Conservation (phyloP, 2,888 invertebrate species). For the Macropis europaea region DNA sequence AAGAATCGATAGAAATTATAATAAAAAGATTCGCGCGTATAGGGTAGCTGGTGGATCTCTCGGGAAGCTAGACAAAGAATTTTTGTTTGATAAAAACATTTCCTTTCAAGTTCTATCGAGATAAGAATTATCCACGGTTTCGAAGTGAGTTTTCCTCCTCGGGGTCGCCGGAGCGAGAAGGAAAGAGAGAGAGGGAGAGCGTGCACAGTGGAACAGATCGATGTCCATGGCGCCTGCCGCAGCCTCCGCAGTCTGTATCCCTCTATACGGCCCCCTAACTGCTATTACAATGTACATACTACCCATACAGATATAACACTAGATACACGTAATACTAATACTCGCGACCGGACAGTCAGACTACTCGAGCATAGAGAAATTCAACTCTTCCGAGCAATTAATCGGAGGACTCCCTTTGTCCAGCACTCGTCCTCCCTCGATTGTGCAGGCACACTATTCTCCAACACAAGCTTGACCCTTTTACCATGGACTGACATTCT, state of each 20-base stretch:
- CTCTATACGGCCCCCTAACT: slow-evolving; percentile 54
- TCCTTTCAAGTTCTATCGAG: slow-evolving; percentile 1
- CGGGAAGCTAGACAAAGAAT: too few relatives aligned
- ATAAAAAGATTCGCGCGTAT: not conserved
- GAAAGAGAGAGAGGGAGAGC: too few relatives aligned
- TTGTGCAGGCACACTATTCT: too few relatives aligned
- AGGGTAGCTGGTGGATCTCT: too few relatives aligned
- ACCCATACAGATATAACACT: too few relatives aligned
- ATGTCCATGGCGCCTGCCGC: slow-evolving; percentile 77
- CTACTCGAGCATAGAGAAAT: not conserved
- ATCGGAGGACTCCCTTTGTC: not conserved
- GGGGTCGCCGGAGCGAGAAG: too few relatives aligned
- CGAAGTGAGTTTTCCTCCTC: slow-evolving; percentile 3
- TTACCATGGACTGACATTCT: too few relatives aligned
- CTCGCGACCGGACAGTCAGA: not conserved
- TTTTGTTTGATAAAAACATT: too few relatives aligned
- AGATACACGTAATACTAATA: not conserved
- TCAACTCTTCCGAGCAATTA: slow-evolving; percentile 11
- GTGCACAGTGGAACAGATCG: slow-evolving; percentile 72
- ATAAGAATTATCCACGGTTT: slow-evolving; percentile 24
- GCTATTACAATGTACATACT: slow-evolving; percentile 60
- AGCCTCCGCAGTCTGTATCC: slow-evolving; percentile 73
- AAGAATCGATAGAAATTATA: too few relatives aligned
- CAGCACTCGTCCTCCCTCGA: not conserved
- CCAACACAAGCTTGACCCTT: too few relatives aligned